Conservation (phyloP, 2,113 vertebrate genomes). For the Octodon degus region DNA sequence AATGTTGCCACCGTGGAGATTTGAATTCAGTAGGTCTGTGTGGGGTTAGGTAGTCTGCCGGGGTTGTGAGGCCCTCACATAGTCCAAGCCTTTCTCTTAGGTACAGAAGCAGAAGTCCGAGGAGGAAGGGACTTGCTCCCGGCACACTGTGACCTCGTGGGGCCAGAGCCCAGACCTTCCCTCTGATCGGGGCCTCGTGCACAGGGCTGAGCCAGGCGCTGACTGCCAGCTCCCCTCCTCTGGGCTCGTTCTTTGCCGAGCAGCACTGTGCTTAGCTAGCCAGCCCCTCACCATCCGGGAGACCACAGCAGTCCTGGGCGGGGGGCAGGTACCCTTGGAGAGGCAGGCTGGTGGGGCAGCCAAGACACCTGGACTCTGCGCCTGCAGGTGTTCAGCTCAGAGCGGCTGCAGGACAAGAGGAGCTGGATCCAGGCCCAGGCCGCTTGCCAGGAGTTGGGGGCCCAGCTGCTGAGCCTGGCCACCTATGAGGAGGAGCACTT, state of each 20-base stretch:
- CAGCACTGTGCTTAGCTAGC: not conserved
- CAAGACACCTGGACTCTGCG: not conserved
- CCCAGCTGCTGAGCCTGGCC: slow-evolving; percentile 94
- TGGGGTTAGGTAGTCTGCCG: not conserved
- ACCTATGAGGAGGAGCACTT: slow-evolving; percentile 94
- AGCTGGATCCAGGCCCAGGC: slow-evolving; percentile 93
- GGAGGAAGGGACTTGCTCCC: not conserved
- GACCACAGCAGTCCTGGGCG: not conserved
- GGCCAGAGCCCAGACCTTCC: not conserved
- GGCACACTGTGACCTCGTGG: not conserved
- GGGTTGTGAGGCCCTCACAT: not conserved
- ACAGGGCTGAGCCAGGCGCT: not conserved
- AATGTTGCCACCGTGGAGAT: not conserved
- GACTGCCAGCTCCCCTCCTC: not conserved
- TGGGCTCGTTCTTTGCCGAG: not conserved
- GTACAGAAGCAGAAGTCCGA: not conserved
- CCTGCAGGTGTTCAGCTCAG: slow-evolving; percentile 91
- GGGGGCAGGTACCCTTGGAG: not conserved
- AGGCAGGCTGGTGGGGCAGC: not conserved
- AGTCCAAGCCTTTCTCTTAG: not conserved
- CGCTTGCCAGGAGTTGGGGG: slow-evolving; percentile 91
- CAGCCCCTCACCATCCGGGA: not conserved
- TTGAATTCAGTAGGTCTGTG: not conserved
- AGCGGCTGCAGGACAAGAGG: slow-evolving; percentile 92
- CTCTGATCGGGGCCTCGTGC: not conserved